phyloP scores from a whole-genome alignment of 2,113 vertebrate genomes.

The Circaetus gallicus region DNA sequence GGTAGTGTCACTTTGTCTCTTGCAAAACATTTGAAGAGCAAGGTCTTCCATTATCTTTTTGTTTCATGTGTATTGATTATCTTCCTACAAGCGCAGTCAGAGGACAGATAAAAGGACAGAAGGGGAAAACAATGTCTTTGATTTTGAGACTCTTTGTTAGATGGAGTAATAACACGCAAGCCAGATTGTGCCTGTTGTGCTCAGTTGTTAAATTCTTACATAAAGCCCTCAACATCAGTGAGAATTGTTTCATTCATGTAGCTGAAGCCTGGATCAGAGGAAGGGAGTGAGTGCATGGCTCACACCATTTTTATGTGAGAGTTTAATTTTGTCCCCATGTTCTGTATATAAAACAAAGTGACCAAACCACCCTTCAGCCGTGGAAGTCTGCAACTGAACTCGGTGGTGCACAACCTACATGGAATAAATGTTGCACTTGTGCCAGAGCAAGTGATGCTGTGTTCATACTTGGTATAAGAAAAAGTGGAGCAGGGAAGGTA shows the following conservation, averaged over 20 bases:
- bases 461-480: neutral
- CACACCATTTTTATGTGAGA: rapidly evolving
- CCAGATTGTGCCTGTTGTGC: neutral
- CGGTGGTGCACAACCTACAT: neutral
- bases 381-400: neutral
- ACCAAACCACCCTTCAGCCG: neutral
- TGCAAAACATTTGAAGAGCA: neutral
- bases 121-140: neutral
- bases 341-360: neutral
- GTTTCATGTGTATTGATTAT: neutral
- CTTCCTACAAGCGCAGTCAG: neutral
- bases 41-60: neutral
- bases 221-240: neutral
- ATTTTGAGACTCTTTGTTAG: neutral
- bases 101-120: neutral
- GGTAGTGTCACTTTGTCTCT: neutral
- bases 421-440: neutral
- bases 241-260: neutral
- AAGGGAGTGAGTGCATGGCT: neutral
- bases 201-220: neutral
- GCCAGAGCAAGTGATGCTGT: neutral
- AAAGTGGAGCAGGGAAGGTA: neutral
- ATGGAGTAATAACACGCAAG: neutral
- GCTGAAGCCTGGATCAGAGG: neutral
- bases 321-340: neutral